A percentile compares a stretch with the other conserved stretches of the same genome.
Conservation (phyloP, 2,113 vertebrate species). For the Seriola dumerili region DNA sequence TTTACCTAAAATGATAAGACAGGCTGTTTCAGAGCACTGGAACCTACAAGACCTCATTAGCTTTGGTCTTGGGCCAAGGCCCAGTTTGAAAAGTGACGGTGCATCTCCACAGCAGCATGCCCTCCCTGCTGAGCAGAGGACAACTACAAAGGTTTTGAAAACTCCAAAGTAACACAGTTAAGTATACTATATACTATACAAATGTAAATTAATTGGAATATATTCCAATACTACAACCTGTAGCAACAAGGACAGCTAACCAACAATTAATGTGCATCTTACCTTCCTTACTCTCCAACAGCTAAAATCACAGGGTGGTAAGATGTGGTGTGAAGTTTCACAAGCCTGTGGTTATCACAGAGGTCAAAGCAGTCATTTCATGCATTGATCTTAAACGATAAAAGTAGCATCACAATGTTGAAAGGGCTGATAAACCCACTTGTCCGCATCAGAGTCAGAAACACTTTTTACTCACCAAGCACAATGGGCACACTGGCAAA, state of each 20-base stretch:
- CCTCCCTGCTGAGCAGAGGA: constrained; percentile 17
- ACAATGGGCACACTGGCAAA: constrained; percentile 25
- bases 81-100: constrained; percentile 18
- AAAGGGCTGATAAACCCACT: constrained; percentile 16
- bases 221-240: background rate
- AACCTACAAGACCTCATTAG: constrained; percentile 23
- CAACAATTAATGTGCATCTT: background rate
- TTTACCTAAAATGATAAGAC: constrained; percentile 1
- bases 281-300: background rate
- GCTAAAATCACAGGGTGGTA: background rate
- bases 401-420: background rate
- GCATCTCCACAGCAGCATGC: constrained; percentile 1
- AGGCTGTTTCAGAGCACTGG: background rate
- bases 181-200: background rate
- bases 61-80: constrained; percentile 31
- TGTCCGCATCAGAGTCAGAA: constrained; percentile 15
- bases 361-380: constrained; percentile 13
- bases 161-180: background rate
- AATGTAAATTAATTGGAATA: background rate
- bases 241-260: background rate
- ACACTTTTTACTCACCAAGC: background rate
- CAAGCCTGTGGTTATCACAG: constrained; percentile 34
- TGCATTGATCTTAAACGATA: background rate
- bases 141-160: background rate
- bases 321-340: constrained; percentile 11